Evolutionary conservation across 2,888 invertebrate genomes (phyloP).

Genomic region (Tenthredo scrophulariae): DNA sequence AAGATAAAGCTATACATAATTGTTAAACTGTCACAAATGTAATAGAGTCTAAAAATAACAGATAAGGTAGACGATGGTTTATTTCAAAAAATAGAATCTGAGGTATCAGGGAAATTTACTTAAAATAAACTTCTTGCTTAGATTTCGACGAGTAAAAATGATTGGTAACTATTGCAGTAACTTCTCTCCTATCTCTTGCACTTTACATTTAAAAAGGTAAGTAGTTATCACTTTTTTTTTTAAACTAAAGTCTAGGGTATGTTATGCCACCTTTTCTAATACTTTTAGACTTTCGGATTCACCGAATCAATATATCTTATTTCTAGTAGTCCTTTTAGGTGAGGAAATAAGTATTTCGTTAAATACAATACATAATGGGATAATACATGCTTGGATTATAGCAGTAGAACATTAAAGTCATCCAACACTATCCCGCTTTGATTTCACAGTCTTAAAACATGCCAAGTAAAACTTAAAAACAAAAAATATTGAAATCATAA

Average conservation of each 20-base stretch:
- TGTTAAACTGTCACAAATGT: neutral
- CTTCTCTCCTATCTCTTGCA: neutral
- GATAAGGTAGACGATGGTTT: neutral
- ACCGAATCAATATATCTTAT: conserved; percentile 26
- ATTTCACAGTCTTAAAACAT: neutral
- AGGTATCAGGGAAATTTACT: neutral
- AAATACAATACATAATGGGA: neutral
- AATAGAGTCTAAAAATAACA: conserved; percentile 15
- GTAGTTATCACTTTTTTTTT: neutral
- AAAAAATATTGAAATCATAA: neutral
- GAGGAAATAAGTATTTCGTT: conserved; percentile 9
- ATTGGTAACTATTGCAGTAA: neutral
- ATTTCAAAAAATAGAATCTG: neutral
- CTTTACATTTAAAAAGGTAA: neutral
- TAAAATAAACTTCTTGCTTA: neutral
- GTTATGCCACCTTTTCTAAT: conserved; percentile 4
- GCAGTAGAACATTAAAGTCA: neutral
- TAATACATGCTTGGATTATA: neutral
- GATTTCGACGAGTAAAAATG: neutral
- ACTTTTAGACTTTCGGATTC: neutral
- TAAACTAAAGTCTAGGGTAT: neutral
- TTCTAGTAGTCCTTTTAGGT: neutral
- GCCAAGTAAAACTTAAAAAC: neutral
- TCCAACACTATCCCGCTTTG: neutral
- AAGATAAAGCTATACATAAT: conserved; percentile 11